phyloP scores from a whole-genome alignment of 2,888 invertebrate species.

The Rhorus exstirpatorius region DNA sequence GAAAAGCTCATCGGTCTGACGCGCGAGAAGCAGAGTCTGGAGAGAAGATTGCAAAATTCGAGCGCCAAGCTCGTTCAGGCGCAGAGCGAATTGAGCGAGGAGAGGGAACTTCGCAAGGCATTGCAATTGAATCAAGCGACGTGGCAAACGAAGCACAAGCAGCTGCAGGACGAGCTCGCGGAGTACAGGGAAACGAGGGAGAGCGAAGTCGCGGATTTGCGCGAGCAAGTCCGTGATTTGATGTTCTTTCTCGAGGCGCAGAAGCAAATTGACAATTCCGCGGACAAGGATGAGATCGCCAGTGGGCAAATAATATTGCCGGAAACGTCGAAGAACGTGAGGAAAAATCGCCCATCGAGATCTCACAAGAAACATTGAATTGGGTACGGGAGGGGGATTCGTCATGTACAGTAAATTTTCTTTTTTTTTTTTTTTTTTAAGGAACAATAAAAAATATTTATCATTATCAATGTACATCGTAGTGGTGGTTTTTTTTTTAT shows the following conservation, averaged over 20 bases:
- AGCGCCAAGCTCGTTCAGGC: slow-evolving; percentile 89
- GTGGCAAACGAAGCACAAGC: slow-evolving; percentile 89
- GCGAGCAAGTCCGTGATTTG: slow-evolving; percentile 97
- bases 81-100: slow-evolving; percentile 92
- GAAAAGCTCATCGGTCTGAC: slow-evolving; percentile 87
- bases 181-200: slow-evolving; percentile 86
- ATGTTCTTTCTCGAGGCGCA: slow-evolving; percentile 99
- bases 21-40: slow-evolving; percentile 90
- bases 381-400: neutral
- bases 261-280: slow-evolving; percentile 88
- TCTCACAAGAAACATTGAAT: slow-evolving; percentile 76
- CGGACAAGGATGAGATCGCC: slow-evolving; percentile 88
- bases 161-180: slow-evolving; percentile 80
- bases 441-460: slow-evolving; percentile 58
- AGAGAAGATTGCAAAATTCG: slow-evolving; percentile 90
- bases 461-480: slow-evolving; percentile 4
- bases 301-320: slow-evolving; percentile 89
- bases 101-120: slow-evolving; percentile 93
- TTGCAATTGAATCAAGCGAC: slow-evolving; percentile 91
- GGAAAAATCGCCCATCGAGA: slow-evolving; percentile 71
- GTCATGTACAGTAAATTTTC: slow-evolving; percentile 69
- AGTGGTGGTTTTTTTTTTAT: neutral
- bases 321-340: slow-evolving; percentile 73
- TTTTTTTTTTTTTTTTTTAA: slow-evolving; percentile 68
- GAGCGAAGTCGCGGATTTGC: slow-evolving; percentile 92